Percentiles rank a stretch among this genome's conserved stretches.
These are phyloP conservation scores for Netelia inedita DNA, from an alignment of 2,888 invertebrate genomes.

Conservation along the genomic window DNA sequence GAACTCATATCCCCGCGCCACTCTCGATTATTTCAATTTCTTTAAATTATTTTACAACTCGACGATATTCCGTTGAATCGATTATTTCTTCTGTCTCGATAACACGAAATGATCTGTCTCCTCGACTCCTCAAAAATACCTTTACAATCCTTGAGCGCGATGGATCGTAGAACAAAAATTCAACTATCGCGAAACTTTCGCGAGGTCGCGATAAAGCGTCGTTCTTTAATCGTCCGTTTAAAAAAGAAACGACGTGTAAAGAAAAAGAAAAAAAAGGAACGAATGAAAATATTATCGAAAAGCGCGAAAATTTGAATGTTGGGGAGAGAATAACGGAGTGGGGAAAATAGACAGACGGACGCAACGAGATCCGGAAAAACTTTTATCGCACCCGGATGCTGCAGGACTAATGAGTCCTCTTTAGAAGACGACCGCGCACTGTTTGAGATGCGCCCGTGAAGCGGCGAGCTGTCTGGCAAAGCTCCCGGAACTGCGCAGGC, in stretches of 20 bases:
- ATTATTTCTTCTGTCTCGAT: neutral
- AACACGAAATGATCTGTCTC: no score
- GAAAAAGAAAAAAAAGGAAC: neutral
- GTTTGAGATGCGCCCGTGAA: slow-evolving; percentile 79
- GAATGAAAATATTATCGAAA: neutral
- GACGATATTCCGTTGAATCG: neutral
- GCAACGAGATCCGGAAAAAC: slow-evolving; percentile 57
- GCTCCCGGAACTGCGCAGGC: slow-evolving; percentile 80
- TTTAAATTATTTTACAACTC: slow-evolving; percentile 14
- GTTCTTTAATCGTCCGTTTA: no score
- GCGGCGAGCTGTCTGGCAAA: slow-evolving; percentile 80
- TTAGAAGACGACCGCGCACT: slow-evolving; percentile 81
- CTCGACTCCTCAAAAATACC: no score
- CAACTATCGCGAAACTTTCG: neutral
- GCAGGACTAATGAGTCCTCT: slow-evolving; percentile 79
- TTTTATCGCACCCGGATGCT: slow-evolving; percentile 73
- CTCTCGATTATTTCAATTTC: slow-evolving; percentile 6
- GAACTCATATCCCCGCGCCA: slow-evolving; percentile 23
- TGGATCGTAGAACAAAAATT: no score
- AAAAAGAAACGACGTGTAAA: neutral
- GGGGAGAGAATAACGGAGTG: neutral
- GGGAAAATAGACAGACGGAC: slow-evolving; percentile 15
- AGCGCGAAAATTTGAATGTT: neutral
- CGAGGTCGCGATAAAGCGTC: neutral
- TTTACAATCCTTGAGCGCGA: no score